Evolutionary conservation across 2,888 invertebrate species (phyloP), one percentile per base, ranked within the genome.

Genomic region (Axea sp.): DNA sequence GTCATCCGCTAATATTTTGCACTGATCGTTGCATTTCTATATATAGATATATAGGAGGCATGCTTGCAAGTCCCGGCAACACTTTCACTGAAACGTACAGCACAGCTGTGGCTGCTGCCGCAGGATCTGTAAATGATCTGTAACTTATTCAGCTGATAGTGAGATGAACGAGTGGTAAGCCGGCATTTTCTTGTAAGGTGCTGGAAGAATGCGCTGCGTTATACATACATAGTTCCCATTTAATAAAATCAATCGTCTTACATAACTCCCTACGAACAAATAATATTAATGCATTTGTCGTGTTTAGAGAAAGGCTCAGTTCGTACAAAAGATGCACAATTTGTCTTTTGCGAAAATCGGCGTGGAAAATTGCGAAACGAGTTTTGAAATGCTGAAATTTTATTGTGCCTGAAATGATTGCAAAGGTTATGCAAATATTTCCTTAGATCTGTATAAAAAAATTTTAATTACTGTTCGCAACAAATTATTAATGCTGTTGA

Each of bases 41-140:
- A 60, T 73, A 73, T 73, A 72, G 72, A 65, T 73, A 67, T 65
- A 73, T 39, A 39, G n/a, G n/a, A n/a, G 45, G 33, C 53, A 60
- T 30, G 51, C 51, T 51, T 59, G 72, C 72, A 53, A 53, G 35
- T 35, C 51, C 49, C 49, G 39, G 35, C 55, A 49, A 64, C 59
- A 72, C 72, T 73, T 73, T 73, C 73, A 65, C 65, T 65, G 65
- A 64, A 64, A 47, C 47, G 62, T 53, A 53, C 51, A 47, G 67
- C 37, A 35, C 59, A 59, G 53, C 60, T 68, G 64, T 51, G 39
- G 37, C 51, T 15, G 43, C 41, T 30, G 62, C 49, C 35, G 57
- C 72, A 22, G 39, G 65, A 64, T 72, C 72, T 37, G 59, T 30
- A 65, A 65, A 51, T 65, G 65, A 59, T 65, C 72, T 57, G 57